Evolutionary conservation across 2,888 invertebrate species (phyloP), one percentile per base, ranked within the genome.

Genomic region (Rhaphigaster nebulosa): DNA sequence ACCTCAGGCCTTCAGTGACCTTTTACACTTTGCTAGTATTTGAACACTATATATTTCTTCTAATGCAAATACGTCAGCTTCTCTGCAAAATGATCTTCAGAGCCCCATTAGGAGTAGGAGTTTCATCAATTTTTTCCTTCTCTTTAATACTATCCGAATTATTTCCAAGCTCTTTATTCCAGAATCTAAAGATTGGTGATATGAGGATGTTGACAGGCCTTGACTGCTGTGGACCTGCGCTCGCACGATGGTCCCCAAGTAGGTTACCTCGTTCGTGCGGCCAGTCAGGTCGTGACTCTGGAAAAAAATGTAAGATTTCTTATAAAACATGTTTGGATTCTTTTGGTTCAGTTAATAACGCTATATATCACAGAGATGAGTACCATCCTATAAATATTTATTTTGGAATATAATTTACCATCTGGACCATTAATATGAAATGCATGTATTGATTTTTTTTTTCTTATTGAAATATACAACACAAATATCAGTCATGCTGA

Each of bases 251-350:
- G 38, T 41, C 38, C 12, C 10, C 29, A 84, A 84, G 84, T 84
- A 84, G 84, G 84, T 50, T 50, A 84, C 84, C 84, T 84, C 84
- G 18, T 45, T 84, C 84, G 84, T 84, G 84, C 84, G 26, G 0
- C 45, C 84, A 15, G n/a, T 23, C 84, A 0, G 13, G 41, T 45
- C 84, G 84, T 84, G 84, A 84, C 84, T 84, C 3, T 3, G 18
- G n/a, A 50, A 45, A 84, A 84, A 84, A 45, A 84, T 50, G 20
- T 76, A 76, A 20, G 70, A 76, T 76, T 76, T 76, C 70, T 76
- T 76, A 76, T 76, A 76, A 76, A 76, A 76, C 70, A 76, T 76
- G 34, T 76, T 76, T 38, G 70, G 20, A 20, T 18, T 76, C 70
- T 4, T 23, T 38, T 23, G 38, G 34, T 10, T 76, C 38, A 20